Evolutionary conservation across 2,888 invertebrate species (phyloP), one percentile per base, ranked within the genome.

Genomic region (Eupithecia tripunctaria): DNA sequence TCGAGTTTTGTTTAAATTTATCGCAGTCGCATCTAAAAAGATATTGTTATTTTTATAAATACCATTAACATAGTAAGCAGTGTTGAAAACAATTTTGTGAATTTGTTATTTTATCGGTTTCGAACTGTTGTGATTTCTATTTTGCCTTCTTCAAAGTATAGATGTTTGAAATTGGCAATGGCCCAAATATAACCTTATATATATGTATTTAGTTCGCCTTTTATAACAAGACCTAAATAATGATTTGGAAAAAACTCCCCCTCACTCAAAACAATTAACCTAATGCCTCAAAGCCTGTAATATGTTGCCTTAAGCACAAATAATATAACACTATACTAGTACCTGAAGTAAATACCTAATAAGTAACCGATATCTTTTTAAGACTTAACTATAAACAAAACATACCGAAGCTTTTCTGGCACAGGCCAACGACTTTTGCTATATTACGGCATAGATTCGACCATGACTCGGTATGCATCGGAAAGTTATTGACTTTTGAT

Each of bases 401-500:
- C 4, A 56, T 51, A 10, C 43, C 25, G 36, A 29, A 25, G 67
- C 32, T 64, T 38, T 21, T 70, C 59, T 59, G 32, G 25, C 43
- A 56, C 41, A 43, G 64, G 59, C 64, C 70, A 70, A 67, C 67
- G 47, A 74, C 73, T 76, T 78, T 77, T 77, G 77, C 76, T 79
- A 81, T 86, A 86, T 89, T 86, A 85, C 84, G 84, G 85, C 86
- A 85, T 81, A 84, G 84, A 85, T 86, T 89, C 89, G 94, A 89
- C 94, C 94, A 81, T 94, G 93, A 93, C 92, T 93, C 85, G 88
- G 86, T 89, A 91, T 92, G 92, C 91, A 91, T 92, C 93, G 86
- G 91, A 93, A 93, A 94, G 94, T 94, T 94, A 94, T 94, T 94
- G 94, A 94, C 94, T 94, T 93, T 94, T 94, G 94, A 91, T 94